These are phyloP conservation scores for Crocodylus rhombifer DNA, from an alignment of 2,797 vertebrate species.

Conservation along the genomic window DNA sequence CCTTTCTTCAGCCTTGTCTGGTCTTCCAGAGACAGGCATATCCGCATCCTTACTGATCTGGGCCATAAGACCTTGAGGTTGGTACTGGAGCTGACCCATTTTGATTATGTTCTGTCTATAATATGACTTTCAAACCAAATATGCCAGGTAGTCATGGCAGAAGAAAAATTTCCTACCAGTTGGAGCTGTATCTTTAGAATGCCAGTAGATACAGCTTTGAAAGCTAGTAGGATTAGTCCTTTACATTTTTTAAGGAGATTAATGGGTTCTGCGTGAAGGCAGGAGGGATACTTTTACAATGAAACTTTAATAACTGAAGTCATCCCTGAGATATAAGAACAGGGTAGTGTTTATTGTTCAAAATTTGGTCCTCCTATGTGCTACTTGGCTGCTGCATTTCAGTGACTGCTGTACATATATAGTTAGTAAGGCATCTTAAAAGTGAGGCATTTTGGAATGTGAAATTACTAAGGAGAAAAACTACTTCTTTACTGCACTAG, in stretches of 20 bases:
- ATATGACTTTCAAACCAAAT: neutral
- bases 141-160: neutral
- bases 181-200: neutral
- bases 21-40: neutral
- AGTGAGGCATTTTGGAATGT: neutral
- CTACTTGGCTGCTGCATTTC: neutral
- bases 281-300: neutral
- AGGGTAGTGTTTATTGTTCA: neutral
- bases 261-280: neutral
- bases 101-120: neutral
- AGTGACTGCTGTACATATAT: neutral
- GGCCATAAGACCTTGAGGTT: neutral
- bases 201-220: neutral
- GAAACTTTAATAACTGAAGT: neutral
- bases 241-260: neutral
- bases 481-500: neutral
- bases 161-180: neutral
- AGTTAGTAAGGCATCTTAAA: neutral
- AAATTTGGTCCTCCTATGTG: neutral
- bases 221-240: neutral
- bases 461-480: neutral
- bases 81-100: neutral
- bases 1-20: neutral
- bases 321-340: neutral
- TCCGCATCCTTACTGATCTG: neutral